phyloP scores from a whole-genome alignment of 2,888 invertebrate genomes.

The Oscheius myriophilus region DNA sequence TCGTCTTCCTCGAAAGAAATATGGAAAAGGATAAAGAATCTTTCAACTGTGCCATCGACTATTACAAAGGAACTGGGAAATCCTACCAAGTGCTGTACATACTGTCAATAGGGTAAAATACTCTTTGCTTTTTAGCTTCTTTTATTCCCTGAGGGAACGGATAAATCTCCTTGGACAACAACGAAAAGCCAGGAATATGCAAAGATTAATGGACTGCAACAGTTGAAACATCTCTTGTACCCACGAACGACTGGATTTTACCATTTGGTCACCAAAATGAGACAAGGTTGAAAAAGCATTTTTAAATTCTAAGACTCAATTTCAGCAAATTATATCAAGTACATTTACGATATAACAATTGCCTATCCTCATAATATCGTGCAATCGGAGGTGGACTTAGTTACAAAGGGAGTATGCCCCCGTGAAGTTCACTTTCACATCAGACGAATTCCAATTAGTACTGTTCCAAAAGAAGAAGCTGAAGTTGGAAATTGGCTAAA shows the following conservation, averaged over 20 bases:
- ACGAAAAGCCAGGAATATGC: conserved; percentile 72
- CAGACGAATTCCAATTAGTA: conserved; percentile 72
- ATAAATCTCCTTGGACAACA: conserved; percentile 80
- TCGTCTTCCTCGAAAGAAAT: conserved; percentile 84
- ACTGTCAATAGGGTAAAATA: conserved; percentile 1
- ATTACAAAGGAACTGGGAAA: conserved; percentile 79
- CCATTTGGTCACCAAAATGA: conserved; percentile 74
- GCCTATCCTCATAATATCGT: conserved; percentile 83
- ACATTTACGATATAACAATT: conserved; percentile 87
- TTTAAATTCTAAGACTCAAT: not conserved
- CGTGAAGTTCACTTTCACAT: conserved; percentile 83
- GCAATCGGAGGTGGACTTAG: conserved; percentile 81
- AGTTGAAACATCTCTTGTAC: conserved; percentile 82
- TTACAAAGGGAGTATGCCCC: conserved; percentile 79
- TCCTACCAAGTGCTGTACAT: conserved; percentile 70
- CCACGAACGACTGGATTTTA: conserved; percentile 84
- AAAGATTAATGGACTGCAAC: conserved; percentile 72
- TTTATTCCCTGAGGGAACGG: conserved; percentile 88
- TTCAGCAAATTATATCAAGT: conserved; percentile 77
- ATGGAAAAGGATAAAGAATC: conserved; percentile 82
- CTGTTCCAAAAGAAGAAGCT: conserved; percentile 55
- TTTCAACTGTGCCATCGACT: conserved; percentile 80
- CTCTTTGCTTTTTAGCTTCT: conserved; percentile 76
- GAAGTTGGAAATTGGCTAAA: conserved; percentile 57
- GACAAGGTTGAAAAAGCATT: conserved; percentile 71